A percentile compares a stretch with the other conserved stretches of the same genome.
Evolutionary conservation across 1,140 invertebrate genomes (phyloP).

Genomic region (Bicyclus anynana): DNA sequence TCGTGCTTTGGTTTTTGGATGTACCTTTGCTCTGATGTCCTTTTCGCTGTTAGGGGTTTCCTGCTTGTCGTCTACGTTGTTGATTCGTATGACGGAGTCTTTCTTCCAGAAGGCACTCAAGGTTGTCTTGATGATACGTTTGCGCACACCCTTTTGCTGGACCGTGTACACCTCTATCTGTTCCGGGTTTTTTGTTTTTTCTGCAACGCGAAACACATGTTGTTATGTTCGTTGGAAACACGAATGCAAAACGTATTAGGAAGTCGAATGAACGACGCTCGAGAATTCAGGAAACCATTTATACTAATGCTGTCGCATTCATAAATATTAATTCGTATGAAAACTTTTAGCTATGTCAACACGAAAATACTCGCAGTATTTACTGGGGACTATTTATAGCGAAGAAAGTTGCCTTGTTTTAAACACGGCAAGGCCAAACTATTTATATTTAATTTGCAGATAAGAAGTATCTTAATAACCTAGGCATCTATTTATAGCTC

Average conservation of each 20-base stretch:
- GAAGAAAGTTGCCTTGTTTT: neutral
- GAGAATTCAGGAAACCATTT: neutral
- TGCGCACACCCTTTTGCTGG: conserved; percentile 79
- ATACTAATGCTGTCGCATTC: neutral
- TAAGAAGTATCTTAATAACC: neutral
- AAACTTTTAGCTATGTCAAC: neutral
- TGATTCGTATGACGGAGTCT: conserved; percentile 81
- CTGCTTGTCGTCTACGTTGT: conserved; percentile 83
- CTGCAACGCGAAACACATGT: conserved; percentile 54
- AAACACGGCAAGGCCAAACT: neutral
- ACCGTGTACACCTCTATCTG: conserved; percentile 82
- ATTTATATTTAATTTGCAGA: neutral
- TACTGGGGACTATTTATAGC: neutral
- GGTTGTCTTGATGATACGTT: conserved; percentile 79
- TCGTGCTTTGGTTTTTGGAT: conserved; percentile 14
- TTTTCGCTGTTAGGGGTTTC: conserved; percentile 81
- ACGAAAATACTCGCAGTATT: neutral
- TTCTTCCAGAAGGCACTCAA: conserved; percentile 82
- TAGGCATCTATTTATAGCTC: neutral
- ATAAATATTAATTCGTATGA: neutral
- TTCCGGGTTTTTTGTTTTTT: conserved; percentile 83
- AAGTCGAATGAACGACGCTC: neutral
- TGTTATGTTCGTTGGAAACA: neutral
- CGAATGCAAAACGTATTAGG: neutral
- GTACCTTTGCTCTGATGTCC: conserved; percentile 81